Percentiles rank a stretch among this genome's conserved stretches.
phyloP scores from a whole-genome alignment of 2,797 vertebrate species.

The Chloroceryle inda region DNA sequence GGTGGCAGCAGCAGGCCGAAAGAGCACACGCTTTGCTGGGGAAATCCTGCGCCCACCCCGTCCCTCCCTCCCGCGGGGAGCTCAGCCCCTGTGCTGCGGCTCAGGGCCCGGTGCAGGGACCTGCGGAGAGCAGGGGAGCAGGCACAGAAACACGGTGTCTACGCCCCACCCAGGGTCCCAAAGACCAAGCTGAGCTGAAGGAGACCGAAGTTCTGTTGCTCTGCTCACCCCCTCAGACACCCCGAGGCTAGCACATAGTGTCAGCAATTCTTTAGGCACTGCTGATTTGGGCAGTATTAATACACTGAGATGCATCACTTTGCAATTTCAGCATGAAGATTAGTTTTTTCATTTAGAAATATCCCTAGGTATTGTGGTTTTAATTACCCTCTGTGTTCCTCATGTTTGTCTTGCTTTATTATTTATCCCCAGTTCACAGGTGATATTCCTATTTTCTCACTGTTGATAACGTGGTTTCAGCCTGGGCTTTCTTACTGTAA shows the following conservation, averaged over 20 bases:
- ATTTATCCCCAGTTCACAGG: neutral
- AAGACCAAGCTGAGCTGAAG: rapidly evolving
- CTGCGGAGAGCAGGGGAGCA: neutral
- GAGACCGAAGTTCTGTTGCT: neutral
- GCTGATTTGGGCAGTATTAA: neutral
- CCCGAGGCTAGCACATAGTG: neutral
- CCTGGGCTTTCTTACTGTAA: neutral
- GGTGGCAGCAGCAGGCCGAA: neutral
- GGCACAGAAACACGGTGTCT: neutral
- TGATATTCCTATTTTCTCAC: neutral
- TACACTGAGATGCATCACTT: neutral
- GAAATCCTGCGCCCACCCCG: rapidly evolving
- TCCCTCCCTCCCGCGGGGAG: neutral
- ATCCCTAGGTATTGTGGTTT: neutral
- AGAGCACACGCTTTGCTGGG: neutral
- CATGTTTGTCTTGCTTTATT: neutral
- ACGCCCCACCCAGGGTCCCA: neutral
- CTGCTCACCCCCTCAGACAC: neutral
- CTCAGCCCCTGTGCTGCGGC: neutral
- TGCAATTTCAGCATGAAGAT: neutral
- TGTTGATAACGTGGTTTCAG: neutral
- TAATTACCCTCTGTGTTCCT: neutral
- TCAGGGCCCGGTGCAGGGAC: rapidly evolving
- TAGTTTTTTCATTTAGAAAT: neutral
- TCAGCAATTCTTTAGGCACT: neutral